Evolutionary conservation across 2,797 vertebrate species (phyloP), one percentile per base, ranked within the genome.

Genomic region (Botia kubotai): DNA sequence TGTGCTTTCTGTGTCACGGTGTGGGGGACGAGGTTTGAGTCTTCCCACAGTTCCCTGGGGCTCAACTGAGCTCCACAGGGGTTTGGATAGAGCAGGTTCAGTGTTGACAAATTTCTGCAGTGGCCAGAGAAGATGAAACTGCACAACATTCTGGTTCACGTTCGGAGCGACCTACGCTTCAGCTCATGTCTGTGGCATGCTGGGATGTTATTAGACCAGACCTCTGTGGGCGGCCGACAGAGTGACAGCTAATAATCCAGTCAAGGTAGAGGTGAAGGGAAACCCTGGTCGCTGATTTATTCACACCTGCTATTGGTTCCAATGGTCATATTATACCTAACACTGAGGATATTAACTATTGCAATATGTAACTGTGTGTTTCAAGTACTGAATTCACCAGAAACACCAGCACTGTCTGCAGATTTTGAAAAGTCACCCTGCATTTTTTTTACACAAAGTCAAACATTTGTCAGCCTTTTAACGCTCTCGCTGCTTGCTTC

Each of bases 171-270:
- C 21, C 13, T 77, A 60, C 80, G 81, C 84, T 72, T 73, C 84
- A 65, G 79, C 80, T 60, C 76, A 87, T 84, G 86, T 87, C 83
- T 82, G 19, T 65, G 86, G 87, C 91, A 88, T 84, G 91, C 90
- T 93, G 89, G 88, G 90, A 88, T 90, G 88, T 91, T 93, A 83
- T 87, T 87, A 85, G 75, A 85, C 72, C 75, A 71, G 43, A 63
- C 12, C 69, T 75, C 72, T 5, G 36, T 77, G 76, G 82, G 83
- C 58, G 60, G 75, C 65, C 72, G 75, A 81, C 83, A 85, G 63
- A 74, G 57, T 85, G 86, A 81, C 83, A 85, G 86, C 72, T 77
- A 85, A 80, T 85, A 85, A 85, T 83, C 79, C 2, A 17, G 75
- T 73, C 43, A 4, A 52, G 55, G 76, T 62, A 17, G 29, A 87